Evolutionary conservation across 1,140 invertebrate genomes (phyloP), one percentile per base, ranked within the genome.

Genomic region (Drosophila santomea): DNA sequence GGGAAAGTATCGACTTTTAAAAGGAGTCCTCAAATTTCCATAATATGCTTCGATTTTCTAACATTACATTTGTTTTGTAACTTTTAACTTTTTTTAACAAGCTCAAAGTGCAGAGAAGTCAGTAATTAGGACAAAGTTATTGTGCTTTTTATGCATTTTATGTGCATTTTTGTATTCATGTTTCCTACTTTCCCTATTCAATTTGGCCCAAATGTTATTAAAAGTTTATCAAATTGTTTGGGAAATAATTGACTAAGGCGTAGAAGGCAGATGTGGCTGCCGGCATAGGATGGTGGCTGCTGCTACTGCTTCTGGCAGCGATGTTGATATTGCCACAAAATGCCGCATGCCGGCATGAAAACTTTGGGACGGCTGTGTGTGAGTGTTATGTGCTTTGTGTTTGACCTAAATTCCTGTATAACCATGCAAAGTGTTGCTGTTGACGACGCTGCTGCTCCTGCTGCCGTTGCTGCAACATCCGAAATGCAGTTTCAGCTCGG

Each of bases 331-430:
- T 80, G 73, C 72, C 80, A 76, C 75, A 77, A 73, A 79, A 77
- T 85, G 67, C 62, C 48, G 72, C 80, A 84, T 81, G 61, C 74
- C 74, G 63, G 63, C 74, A 77, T 77, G 51, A 56, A 76, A 66
- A 77, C 64, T 67, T 55, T 64, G 43, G 51, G 58, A 58, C 44
- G 36, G 60, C 41, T 50, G 54, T 78, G 56, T 63, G 45, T 47
- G 12, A 64, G 54, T 64, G 59, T 48, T 79, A 23, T 78, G 68
- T 74, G 61, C 44, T 69, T 69, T 61, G 66, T 59, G 67, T 74
- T 63, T 84, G 81, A 85, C 81, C 81, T 60, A 85, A 78, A 85
- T 85, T 78, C 55, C 55, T 36, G 44, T 43, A 47, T 52, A 60
- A 73, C 67, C 59, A 78, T 62, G 74, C 76, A 78, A 78, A 78